Conservation (phyloP, 2,113 vertebrate genomes). For the Python bivittatus region DNA sequence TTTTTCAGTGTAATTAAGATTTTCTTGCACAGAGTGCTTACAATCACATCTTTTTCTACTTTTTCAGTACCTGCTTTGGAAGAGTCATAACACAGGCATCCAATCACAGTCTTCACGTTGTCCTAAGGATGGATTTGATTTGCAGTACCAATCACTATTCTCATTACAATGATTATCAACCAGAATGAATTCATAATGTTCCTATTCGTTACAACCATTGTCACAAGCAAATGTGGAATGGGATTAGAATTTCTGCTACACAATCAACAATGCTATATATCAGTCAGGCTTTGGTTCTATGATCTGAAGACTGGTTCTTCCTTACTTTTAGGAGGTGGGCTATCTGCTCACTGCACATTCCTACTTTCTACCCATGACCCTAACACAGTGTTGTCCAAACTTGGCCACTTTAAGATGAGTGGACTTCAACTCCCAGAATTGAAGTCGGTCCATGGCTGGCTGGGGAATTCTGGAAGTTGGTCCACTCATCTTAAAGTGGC, state of each 20-base stretch:
- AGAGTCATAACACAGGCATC: constrained; percentile 36
- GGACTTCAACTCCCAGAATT: too few relatives aligned
- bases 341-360: background rate
- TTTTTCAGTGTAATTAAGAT: constrained; percentile 31
- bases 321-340: background rate
- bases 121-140: constrained; percentile 63
- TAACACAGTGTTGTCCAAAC: too few relatives aligned
- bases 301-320: background rate
- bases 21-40: background rate
- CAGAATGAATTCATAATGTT: constrained; percentile 64
- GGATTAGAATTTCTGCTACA: constrained; percentile 42
- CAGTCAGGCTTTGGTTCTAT: constrained; percentile 42
- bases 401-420: too few relatives aligned
- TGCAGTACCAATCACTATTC: constrained; percentile 63
- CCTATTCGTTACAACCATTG: constrained; percentile 63
- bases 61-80: constrained; percentile 37
- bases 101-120: constrained; percentile 53
- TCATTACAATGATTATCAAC: constrained; percentile 67
- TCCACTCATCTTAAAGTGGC: too few relatives aligned
- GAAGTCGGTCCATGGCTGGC: too few relatives aligned
- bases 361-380: background rate
- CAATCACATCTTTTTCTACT: background rate
- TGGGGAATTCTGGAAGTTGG: too few relatives aligned
- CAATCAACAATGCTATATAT: constrained; percentile 29
- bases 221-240: constrained; percentile 47